Percentiles rank a stretch among this genome's conserved stretches.
Conservation (phyloP, 2,888 invertebrate species). For the Drosophila colorata region DNA sequence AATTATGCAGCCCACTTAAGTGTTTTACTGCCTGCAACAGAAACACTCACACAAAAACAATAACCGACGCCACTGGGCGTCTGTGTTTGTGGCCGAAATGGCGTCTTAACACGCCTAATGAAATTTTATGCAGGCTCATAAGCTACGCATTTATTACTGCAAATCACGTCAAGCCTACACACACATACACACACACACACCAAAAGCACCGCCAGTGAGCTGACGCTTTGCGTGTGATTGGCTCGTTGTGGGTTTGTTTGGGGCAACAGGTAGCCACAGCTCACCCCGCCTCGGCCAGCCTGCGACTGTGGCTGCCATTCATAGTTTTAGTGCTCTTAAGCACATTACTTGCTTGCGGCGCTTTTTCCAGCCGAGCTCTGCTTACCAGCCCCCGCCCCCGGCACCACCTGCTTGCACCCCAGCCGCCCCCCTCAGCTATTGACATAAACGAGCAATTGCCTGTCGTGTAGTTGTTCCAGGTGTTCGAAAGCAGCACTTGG, state of each 20-base stretch:
- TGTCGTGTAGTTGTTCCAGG: conserved; percentile 32
- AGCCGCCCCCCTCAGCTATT: conserved; percentile 18
- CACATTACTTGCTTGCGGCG: conserved; percentile 33
- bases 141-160: conserved; percentile 69
- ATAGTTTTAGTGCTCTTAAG: conserved; percentile 64
- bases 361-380: conserved; percentile 21
- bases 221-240: conserved; percentile 49
- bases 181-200: conserved; percentile 15
- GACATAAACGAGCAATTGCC: conserved; percentile 54
- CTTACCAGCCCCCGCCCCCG: background rate
- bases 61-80: conserved; percentile 7
- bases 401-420: too few relatives aligned
- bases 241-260: conserved; percentile 16
- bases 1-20: conserved; percentile 68
- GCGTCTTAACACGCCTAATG: conserved; percentile 74
- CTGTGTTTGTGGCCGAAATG: conserved; percentile 54
- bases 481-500: conserved; percentile 40
- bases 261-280: conserved; percentile 50
- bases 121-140: conserved; percentile 78
- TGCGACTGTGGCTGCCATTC: conserved; percentile 37
- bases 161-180: conserved; percentile 61
- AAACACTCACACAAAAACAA: conserved; percentile 11
- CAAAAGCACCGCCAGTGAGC: conserved; percentile 8
- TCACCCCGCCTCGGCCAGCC: background rate
- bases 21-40: conserved; percentile 42